Base-by-base conservation (phyloP, 2,113 vertebrate species). In the Bubo bubo region DNA sequence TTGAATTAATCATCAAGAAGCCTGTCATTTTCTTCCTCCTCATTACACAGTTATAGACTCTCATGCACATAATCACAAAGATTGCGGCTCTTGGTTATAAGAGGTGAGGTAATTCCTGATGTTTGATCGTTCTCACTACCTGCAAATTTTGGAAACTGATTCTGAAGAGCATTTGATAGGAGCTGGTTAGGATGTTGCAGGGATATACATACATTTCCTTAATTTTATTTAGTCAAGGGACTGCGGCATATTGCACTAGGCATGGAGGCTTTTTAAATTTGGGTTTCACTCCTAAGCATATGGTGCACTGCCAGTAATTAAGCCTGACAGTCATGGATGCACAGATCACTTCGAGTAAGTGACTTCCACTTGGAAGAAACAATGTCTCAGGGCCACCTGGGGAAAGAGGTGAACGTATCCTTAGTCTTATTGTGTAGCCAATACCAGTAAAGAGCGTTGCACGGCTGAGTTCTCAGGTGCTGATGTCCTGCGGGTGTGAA, bases 1-100 rank as follows among this genome's bases (percentile, higher is more conserved):
- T 80, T 56, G 21, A 84, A 27, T 75, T 47, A 84, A 39, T 50
- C 35, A 28, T 30, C 32, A 32, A 47, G 81, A 73, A 90, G 37
- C 28, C 28, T 79, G 64, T 83, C 4, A 2, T 35, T 86, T 75
- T 63, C 47, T 58, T 72, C 27, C 35, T 77, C 35, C 27, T 73
- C 2, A 1, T 55, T 71, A 37, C 50, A 76, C n/a, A 15, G 37
- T 58, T 45, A 23, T 1, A 71, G 52, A n/a, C 52, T 49, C 27
- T 35, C 1, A 0, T 39, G 45, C 34, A 37, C 7, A 1, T 37
- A 35, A 74, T 45, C 56, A 35, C 0, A 0, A 59, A 75, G 60
- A 23, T 8, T 43, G 28, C 0, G 0, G n/a, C 39, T 88, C 86
- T 47, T 72, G 73, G 35, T 79, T 81, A 39, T 1, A 7, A 88